Percentiles rank a stretch among this genome's conserved stretches.
phyloP scores from a whole-genome alignment of 2,113 vertebrate species.

The Pampusana beccarii region DNA sequence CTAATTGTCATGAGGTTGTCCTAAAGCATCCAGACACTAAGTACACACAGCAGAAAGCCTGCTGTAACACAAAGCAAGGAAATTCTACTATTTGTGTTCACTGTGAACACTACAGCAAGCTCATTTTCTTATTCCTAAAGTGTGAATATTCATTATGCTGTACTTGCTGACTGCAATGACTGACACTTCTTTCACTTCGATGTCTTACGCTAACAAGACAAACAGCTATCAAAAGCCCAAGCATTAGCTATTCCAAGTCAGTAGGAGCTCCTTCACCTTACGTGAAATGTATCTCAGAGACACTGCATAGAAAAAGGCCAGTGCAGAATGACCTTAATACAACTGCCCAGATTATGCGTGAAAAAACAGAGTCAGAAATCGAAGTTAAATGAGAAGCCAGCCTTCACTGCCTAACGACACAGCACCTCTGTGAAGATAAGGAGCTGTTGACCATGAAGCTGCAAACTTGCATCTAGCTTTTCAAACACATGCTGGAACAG shows the following conservation, averaged over 20 bases:
- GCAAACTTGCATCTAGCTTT: background rate
- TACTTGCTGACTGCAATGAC: background rate
- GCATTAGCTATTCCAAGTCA: background rate
- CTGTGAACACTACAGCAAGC: background rate
- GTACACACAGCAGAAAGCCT: background rate
- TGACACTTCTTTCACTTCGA: background rate
- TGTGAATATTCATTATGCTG: background rate
- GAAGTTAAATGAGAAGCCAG: background rate
- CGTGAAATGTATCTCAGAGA: background rate
- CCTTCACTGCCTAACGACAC: background rate
- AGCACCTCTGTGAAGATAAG: background rate
- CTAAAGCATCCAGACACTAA: background rate
- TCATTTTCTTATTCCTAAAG: background rate
- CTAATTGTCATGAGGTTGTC: background rate
- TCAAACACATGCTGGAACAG: background rate
- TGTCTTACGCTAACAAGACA: background rate
- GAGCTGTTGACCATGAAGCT: background rate
- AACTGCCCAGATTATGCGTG: rapidly evolving
- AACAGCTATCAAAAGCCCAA: background rate
- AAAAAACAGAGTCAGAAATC: background rate
- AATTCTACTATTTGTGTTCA: background rate
- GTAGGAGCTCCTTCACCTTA: background rate
- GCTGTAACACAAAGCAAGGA: background rate
- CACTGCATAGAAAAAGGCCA: background rate
- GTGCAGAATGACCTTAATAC: background rate